Percentiles rank a stretch among this genome's conserved stretches.
Evolutionary conservation across 92 coral and sea anemone genomes (phyloP).

Genomic region (Heliopora coerulea): DNA sequence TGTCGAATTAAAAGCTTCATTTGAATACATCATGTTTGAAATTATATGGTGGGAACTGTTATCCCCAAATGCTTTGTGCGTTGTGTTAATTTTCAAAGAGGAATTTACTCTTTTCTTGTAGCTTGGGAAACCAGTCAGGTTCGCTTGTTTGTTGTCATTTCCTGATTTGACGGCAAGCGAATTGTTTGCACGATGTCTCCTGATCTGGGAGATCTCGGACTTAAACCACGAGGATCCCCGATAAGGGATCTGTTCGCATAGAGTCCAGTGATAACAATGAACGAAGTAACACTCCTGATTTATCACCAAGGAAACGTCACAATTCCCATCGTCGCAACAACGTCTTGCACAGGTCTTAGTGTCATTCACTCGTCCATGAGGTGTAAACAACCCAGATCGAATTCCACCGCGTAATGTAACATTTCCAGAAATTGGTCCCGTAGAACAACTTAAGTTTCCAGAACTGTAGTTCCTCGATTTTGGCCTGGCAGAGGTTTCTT

Average conservation of each 20-base stretch:
- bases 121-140: neutral
- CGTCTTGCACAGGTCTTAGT: slow-evolving; percentile 73
- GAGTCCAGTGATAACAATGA: slow-evolving; percentile 64
- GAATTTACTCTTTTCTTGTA: neutral
- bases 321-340: slow-evolving; percentile 73
- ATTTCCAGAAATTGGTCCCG: slow-evolving; percentile 62
- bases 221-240: slow-evolving; percentile 57
- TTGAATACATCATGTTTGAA: neutral
- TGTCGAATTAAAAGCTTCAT: neutral
- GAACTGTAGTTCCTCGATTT: neutral
- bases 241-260: slow-evolving; percentile 69
- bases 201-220: slow-evolving; percentile 68
- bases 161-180: neutral
- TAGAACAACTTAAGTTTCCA: neutral
- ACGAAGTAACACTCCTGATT: slow-evolving; percentile 76
- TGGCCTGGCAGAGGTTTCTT: neutral
- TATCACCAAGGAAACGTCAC: slow-evolving; percentile 82
- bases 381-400: slow-evolving; percentile 76
- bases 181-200: slow-evolving; percentile 44
- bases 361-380: slow-evolving; percentile 70
- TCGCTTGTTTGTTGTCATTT: neutral
- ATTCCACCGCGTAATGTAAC: slow-evolving; percentile 82
- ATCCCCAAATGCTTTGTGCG: neutral
- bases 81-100: neutral
- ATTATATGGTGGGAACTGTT: neutral